Conservation (phyloP, 2,888 invertebrate species). For the Epirrhoe tristata region DNA sequence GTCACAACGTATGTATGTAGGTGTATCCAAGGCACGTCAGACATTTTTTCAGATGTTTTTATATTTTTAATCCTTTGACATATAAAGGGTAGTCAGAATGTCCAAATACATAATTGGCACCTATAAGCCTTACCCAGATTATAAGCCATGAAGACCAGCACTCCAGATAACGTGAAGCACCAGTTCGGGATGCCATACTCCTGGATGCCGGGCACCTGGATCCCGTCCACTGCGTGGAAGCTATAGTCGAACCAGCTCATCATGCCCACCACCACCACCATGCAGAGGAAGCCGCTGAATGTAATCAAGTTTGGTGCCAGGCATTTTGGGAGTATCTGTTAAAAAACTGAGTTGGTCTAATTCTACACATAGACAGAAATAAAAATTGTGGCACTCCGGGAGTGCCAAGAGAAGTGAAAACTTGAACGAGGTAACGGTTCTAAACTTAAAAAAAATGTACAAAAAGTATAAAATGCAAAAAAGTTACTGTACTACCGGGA, state of each 20-base stretch:
- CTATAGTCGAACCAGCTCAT: slow-evolving; percentile 94
- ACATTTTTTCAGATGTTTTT: too few species aligned
- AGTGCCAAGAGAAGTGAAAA: too few species aligned
- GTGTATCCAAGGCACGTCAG: too few species aligned
- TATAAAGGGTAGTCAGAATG: too few species aligned
- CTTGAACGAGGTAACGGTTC: too few species aligned
- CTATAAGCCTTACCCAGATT: slow-evolving; percentile 90
- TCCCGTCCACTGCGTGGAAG: slow-evolving; percentile 83
- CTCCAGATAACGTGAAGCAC: slow-evolving; percentile 93
- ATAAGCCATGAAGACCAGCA: slow-evolving; percentile 96
- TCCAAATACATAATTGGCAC: not conserved
- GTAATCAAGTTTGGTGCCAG: slow-evolving; percentile 98
- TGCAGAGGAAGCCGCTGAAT: slow-evolving; percentile 96
- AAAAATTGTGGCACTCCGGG: too few species aligned
- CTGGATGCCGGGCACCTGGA: slow-evolving; percentile 56
- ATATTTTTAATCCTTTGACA: too few species aligned
- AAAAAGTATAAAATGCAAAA: too few species aligned
- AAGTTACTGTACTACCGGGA: too few species aligned
- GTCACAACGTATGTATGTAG: too few species aligned
- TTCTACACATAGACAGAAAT: too few species aligned
- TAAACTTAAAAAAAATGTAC: too few species aligned
- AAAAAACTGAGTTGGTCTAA: slow-evolving; percentile 23
- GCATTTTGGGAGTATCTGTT: slow-evolving; percentile 95
- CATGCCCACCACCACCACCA: slow-evolving; percentile 91
- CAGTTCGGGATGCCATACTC: slow-evolving; percentile 89